These are phyloP conservation scores for Isoperla grammatica DNA, from an alignment of 2,888 invertebrate species.

Conservation along the genomic window DNA sequence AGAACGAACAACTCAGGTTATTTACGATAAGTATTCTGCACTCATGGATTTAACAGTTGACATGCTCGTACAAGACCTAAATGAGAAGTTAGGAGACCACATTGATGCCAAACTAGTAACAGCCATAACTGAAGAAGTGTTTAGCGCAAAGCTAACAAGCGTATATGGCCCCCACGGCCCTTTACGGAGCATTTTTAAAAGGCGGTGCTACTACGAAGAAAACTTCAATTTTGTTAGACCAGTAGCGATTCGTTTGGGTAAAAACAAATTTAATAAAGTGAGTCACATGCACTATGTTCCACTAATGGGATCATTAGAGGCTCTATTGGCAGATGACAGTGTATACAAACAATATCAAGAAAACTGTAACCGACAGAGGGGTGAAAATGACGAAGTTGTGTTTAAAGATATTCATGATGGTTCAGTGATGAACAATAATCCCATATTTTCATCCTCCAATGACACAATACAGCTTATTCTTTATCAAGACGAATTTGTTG, in stretches of 20 bases:
- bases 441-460: not conserved
- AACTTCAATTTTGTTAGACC: conserved; percentile 7
- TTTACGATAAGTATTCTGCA: not conserved
- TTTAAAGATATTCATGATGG: not conserved
- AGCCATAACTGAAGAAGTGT: not conserved
- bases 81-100: not conserved
- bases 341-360: not conserved
- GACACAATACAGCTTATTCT: not conserved
- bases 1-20: not conserved
- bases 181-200: not conserved
- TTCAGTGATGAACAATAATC: not conserved
- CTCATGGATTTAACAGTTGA: not conserved
- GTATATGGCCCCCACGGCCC: conserved; percentile 3
- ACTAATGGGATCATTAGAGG: not conserved
- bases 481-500: conserved; percentile 1
- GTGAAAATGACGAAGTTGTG: not conserved
- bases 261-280: not conserved
- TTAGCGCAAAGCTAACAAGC: not conserved
- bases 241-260: not conserved
- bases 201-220: not conserved
- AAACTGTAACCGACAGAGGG: not conserved
- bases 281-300: conserved; percentile 11
- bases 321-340: not conserved
- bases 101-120: not conserved
- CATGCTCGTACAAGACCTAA: not conserved